Evolutionary conservation across 2,888 invertebrate species (phyloP), one percentile per base, ranked within the genome.

Genomic region (Eulithis testata): DNA sequence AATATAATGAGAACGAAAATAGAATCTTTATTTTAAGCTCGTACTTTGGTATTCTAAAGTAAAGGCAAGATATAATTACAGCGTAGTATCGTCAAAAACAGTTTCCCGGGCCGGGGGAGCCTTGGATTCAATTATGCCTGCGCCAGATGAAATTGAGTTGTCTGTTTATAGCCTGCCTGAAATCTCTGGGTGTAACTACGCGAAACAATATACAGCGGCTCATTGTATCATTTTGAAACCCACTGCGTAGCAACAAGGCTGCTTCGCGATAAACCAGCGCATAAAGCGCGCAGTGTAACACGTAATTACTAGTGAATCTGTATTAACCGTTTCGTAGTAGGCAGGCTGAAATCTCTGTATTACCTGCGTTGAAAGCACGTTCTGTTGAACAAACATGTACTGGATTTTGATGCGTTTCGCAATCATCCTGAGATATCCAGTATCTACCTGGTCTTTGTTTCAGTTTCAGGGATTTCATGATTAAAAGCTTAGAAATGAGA

Each of bases 61-160:
- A 60, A 59, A 64, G 59, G 60, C 64, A 64, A 14, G 53, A 21
- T 14, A 56, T 65, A 65, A 65, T 65, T 65, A 60, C 40, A 51
- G 45, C 59, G 59, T 63, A 53, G 60, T 63, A 67, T 61, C 60
- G 68, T 71, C 72, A 69, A 71, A 72, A 73, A 66, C 73, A 72
- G 72, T 72, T 69, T 66, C 66, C 69, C 61, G 51, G 53, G 68
- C 37, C 65, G 52, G 58, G 68, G 62, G 63, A 68, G 64, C 65
- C 69, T 66, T 66, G 63, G 69, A 73, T 73, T 73, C 70, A 73
- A 73, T 73, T 73, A 72, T 70, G 67, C 68, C 65, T 66, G 64
- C 66, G 68, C 65, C 72, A 64, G 70, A 69, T 68, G 70, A 73
- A 71, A 73, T 73, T 73, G 69, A 73, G 70, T 73, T 73, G 71